Percentiles rank a stretch among this genome's conserved stretches.
Conservation (phyloP, 2,113 vertebrate species). For the Caloenas nicobarica region DNA sequence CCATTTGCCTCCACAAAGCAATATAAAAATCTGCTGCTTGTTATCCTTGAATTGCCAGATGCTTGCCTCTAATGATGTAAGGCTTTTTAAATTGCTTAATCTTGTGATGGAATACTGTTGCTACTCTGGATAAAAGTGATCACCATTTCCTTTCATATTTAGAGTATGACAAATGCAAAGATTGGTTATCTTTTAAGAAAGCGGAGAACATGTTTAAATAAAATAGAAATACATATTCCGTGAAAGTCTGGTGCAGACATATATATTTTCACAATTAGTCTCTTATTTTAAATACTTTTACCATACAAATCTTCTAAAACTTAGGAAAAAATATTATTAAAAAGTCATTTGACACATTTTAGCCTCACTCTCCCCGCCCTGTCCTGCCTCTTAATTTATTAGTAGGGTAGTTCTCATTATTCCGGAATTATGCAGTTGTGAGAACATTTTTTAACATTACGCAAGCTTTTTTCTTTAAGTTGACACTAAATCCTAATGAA, state of each 20-base stretch:
- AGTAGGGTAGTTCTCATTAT: background rate
- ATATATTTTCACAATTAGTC: background rate
- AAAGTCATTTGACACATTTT: background rate
- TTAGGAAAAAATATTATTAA: background rate
- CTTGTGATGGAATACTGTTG: conserved; percentile 66
- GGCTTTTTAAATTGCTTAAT: conserved; percentile 61
- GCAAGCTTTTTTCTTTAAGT: background rate
- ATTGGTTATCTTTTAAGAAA: background rate
- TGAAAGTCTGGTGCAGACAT: background rate
- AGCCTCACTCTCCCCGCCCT: background rate
- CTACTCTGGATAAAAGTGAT: conserved; percentile 31
- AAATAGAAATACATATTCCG: conserved; percentile 1
- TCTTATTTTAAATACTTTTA: background rate
- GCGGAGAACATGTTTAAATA: background rate
- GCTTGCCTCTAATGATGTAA: conserved; percentile 71
- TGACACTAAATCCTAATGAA: background rate
- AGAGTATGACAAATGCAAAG: conserved; percentile 10
- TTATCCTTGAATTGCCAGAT: conserved; percentile 70
- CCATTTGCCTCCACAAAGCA: conserved; percentile 67
- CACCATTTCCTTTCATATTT: conserved; percentile 44
- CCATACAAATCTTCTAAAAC: background rate
- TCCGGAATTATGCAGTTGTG: background rate
- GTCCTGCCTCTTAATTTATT: background rate
- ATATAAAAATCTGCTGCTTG: conserved; percentile 75
- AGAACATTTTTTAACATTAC: background rate